Conservation (phyloP, 1,140 invertebrate genomes). For the Phocides pigmalion region DNA sequence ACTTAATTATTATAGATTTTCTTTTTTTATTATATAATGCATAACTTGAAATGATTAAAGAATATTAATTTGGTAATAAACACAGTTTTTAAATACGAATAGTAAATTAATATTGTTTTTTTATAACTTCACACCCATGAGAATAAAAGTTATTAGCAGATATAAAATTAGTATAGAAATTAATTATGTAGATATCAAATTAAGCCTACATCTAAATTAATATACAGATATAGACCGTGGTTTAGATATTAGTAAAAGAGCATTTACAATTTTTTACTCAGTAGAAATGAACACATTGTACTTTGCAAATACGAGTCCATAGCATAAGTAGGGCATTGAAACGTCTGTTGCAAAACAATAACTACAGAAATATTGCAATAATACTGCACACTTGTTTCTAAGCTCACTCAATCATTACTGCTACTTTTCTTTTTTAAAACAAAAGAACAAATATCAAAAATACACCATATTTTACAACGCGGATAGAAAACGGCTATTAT, state of each 20-base stretch:
- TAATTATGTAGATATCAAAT: neutral
- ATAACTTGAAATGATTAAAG: no score
- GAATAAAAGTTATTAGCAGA: no score
- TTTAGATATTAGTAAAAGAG: neutral
- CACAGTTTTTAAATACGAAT: no score
- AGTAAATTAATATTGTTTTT: no score
- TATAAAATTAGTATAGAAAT: no score
- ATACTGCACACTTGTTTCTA: conserved; percentile 35
- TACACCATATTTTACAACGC: conserved; percentile 31
- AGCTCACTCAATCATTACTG: conserved; percentile 34
- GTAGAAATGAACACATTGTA: conserved; percentile 27
- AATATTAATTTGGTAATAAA: no score
- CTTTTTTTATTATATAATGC: no score
- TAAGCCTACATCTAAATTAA: no score
- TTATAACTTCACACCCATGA: no score
- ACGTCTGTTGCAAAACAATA: conserved; percentile 33
- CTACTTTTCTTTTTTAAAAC: conserved; percentile 36
- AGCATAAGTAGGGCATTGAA: conserved; percentile 35
- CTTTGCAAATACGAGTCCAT: conserved; percentile 25
- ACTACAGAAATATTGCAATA: conserved; percentile 34
- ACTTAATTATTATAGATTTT: no score
- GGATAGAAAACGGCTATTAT: conserved; percentile 31
- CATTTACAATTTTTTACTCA: conserved; percentile 16
- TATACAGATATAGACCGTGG: neutral
- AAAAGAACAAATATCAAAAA: conserved; percentile 36